Evolutionary conservation across 2,113 vertebrate species (phyloP).

Genomic region (Aepyceros melampus): DNA sequence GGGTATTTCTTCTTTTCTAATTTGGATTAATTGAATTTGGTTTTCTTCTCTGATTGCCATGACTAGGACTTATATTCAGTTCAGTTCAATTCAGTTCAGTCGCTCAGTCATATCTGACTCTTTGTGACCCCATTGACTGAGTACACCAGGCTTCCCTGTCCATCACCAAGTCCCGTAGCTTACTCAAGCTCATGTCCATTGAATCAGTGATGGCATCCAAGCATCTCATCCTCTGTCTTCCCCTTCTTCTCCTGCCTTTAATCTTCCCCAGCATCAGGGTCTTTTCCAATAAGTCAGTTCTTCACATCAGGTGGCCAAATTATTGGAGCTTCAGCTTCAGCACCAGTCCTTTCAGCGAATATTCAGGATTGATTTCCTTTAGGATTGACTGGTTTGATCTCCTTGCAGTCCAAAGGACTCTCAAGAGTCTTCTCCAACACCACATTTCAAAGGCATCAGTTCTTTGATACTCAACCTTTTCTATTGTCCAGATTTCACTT

Average conservation of each 20-base stretch:
- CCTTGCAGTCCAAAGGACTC: not conserved
- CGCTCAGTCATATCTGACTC: not conserved
- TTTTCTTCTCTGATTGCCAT: not conserved
- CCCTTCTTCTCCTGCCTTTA: not conserved
- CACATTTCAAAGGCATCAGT: not conserved
- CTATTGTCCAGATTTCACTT: not conserved
- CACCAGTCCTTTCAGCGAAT: not conserved
- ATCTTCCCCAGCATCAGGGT: not conserved
- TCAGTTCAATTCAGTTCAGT: not conserved
- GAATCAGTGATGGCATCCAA: not conserved
- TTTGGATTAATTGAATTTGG: not conserved
- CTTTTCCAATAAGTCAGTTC: not conserved
- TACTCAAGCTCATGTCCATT: not conserved
- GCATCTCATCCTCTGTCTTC: not conserved
- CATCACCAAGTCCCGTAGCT: not conserved
- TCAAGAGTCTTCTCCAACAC: not conserved
- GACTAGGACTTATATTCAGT: not conserved
- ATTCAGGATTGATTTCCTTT: not conserved
- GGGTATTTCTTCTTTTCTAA: not conserved
- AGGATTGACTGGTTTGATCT: not conserved
- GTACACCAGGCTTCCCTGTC: not conserved
- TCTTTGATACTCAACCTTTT: not conserved
- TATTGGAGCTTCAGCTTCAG: not conserved
- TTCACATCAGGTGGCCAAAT: not conserved
- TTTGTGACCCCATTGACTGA: not conserved